Evolutionary conservation across 92 coral and sea anemone genomes (phyloP), one percentile per base, ranked within the genome.

Genomic region (Galaxea fascicularis): DNA sequence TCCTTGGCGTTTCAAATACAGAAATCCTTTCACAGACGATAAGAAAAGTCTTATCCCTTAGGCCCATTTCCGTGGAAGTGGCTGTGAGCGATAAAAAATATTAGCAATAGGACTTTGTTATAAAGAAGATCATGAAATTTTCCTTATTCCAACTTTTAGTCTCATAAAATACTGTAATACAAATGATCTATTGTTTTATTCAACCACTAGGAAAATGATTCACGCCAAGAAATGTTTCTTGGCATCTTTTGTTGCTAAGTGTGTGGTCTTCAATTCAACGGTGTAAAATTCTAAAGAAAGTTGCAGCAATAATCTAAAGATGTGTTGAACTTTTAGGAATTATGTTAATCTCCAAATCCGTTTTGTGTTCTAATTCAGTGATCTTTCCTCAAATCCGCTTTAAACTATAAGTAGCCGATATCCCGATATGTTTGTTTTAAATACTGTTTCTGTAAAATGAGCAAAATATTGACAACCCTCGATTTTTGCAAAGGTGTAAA

Each of bases 401-500:
- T 67, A 27, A 65, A 44, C 56, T 64, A 49, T 66, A 52, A 66
- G 73, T 67, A 49, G 45, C 28, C 30, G 15, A 79, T 79, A 28
- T 49, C 41, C 13, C 22, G 28, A 31, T 29, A 49, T 15, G 74
- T 66, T 79, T 65, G 58, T 66, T 65, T 79, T 67, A 27, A 27
- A 17, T 71, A 51, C 60, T 4, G 65, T 29, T 76, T 76, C 31
- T 22, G 35, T 46, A 35, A 58, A 31, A 35, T 39, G 24, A 79
- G 29, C 47, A 79, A 79, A 79, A 67, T 67, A 67, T 67, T 79
- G 84, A 79, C 74, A 49, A 53, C 65, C 17, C 35, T 52, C 74
- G 6, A 51, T 52, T 20, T 79, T 66, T 52, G 10, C 29, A 18
- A 67, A 31, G 60, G 49, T 17, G 65, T 30, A 70, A 71, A 11